Percentiles rank a stretch among this genome's conserved stretches.
These are phyloP conservation scores for Epinotia demarniana DNA, from an alignment of 2,888 invertebrate species.

Conservation along the genomic window DNA sequence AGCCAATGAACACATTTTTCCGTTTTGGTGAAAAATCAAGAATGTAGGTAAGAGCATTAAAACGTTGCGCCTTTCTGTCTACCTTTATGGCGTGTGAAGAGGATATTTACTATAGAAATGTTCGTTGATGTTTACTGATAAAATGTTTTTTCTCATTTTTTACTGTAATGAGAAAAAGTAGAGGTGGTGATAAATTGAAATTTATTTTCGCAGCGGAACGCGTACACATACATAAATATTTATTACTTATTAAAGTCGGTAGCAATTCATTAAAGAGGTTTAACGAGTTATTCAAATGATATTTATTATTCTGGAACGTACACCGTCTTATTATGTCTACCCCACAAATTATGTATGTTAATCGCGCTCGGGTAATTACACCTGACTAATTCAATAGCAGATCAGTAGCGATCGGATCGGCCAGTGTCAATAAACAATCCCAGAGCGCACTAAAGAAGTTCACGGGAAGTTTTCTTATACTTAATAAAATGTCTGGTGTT, in stretches of 20 bases:
- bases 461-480: constrained; percentile 73
- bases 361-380: constrained; percentile 59
- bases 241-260: constrained; percentile 72
- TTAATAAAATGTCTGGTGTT: constrained; percentile 79
- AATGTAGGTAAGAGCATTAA: constrained; percentile 69
- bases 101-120: constrained; percentile 65
- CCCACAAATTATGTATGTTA: constrained; percentile 56
- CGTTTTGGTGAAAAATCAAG: constrained; percentile 72
- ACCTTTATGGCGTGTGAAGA: constrained; percentile 60
- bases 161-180: constrained; percentile 73
- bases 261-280: constrained; percentile 71
- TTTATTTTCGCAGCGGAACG: constrained; percentile 69
- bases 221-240: constrained; percentile 70
- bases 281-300: constrained; percentile 68
- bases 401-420: constrained; percentile 64
- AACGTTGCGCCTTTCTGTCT: constrained; percentile 66
- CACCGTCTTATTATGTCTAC: constrained; percentile 54
- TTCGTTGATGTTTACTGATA: constrained; percentile 68
- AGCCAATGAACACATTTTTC: constrained; percentile 78
- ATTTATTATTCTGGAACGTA: constrained; percentile 59
- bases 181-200: constrained; percentile 72
- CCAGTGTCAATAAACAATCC: constrained; percentile 69
- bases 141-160: constrained; percentile 69
- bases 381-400: constrained; percentile 60
- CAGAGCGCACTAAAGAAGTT: constrained; percentile 72